Evolutionary conservation across 2,888 invertebrate genomes (phyloP).

Genomic region (Gymnosoma rotundatum): DNA sequence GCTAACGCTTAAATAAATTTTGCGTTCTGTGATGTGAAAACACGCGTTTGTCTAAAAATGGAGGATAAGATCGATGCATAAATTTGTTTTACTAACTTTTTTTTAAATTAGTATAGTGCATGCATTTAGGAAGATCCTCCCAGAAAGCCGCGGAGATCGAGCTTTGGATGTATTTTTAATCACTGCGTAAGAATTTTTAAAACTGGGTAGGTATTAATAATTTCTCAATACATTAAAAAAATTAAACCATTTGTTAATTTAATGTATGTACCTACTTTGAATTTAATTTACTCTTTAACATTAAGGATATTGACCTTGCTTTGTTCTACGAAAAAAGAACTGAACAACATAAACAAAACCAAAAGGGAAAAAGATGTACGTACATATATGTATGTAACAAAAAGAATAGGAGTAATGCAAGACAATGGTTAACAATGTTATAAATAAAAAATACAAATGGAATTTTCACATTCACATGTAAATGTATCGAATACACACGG

Average conservation of each 20-base stretch:
- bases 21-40: too few relatives aligned
- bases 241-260: not conserved
- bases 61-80: too few relatives aligned
- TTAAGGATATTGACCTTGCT: constrained; percentile 68
- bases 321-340: constrained; percentile 25
- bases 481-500: not conserved
- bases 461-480: not conserved
- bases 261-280: not conserved
- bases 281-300: constrained; percentile 19
- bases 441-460: constrained; percentile 18
- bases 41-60: too few relatives aligned
- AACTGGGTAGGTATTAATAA: too few relatives aligned
- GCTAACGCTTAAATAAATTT: too few relatives aligned
- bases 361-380: not conserved
- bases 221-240: too few relatives aligned
- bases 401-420: constrained; percentile 5
- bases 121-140: too few relatives aligned
- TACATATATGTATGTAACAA: not conserved
- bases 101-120: too few relatives aligned
- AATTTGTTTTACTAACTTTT: too few relatives aligned
- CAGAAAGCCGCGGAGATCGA: too few relatives aligned
- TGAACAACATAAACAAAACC: constrained; percentile 22
- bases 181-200: too few relatives aligned
- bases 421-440: constrained; percentile 41
- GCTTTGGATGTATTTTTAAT: too few relatives aligned